Conservation (phyloP, 2,888 invertebrate species). For the Tribolium freemani region DNA sequence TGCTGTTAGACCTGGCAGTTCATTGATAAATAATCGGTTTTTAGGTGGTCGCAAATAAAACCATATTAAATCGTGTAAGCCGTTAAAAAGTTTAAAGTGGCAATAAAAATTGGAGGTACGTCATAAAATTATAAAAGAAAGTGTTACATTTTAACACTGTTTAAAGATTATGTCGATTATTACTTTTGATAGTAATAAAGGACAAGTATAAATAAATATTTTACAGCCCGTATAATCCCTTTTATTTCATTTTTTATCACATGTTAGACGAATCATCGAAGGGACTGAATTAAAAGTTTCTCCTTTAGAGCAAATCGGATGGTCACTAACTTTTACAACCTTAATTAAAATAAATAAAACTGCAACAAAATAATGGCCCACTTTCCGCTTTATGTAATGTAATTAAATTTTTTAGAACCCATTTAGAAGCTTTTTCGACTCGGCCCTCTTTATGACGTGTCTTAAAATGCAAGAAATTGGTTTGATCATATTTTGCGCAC, state of each 20-base stretch:
- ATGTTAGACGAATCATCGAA: slow-evolving; percentile 12
- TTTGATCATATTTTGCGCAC: neutral
- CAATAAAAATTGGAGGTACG: slow-evolving; percentile 20
- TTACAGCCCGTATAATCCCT: slow-evolving; percentile 8
- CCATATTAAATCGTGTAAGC: slow-evolving; percentile 2
- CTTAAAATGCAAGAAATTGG: slow-evolving; percentile 1
- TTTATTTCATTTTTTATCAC: slow-evolving; percentile 25
- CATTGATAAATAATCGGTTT: slow-evolving; percentile 5
- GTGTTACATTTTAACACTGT: slow-evolving; percentile 15
- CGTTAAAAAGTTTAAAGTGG: slow-evolving; percentile 17
- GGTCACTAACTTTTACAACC: slow-evolving; percentile 12
- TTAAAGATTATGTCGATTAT: slow-evolving; percentile 5
- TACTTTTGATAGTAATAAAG: slow-evolving; percentile 12
- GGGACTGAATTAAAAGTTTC: slow-evolving; percentile 17
- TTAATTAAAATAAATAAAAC: slow-evolving; percentile 24
- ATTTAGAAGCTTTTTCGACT: slow-evolving; percentile 19
- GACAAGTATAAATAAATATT: slow-evolving; percentile 27
- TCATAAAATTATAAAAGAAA: slow-evolving; percentile 18
- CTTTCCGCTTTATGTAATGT: slow-evolving; percentile 15
- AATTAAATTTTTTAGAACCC: slow-evolving; percentile 23
- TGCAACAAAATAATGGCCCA: slow-evolving; percentile 12
- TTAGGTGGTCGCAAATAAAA: neutral
- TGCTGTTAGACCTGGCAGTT: slow-evolving; percentile 8
- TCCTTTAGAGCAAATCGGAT: slow-evolving; percentile 1
- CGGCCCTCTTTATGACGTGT: slow-evolving; percentile 2